Evolutionary conservation across 2,797 vertebrate genomes (phyloP), one percentile per base, ranked within the genome.

Genomic region (Chelidonichthys spinosus): DNA sequence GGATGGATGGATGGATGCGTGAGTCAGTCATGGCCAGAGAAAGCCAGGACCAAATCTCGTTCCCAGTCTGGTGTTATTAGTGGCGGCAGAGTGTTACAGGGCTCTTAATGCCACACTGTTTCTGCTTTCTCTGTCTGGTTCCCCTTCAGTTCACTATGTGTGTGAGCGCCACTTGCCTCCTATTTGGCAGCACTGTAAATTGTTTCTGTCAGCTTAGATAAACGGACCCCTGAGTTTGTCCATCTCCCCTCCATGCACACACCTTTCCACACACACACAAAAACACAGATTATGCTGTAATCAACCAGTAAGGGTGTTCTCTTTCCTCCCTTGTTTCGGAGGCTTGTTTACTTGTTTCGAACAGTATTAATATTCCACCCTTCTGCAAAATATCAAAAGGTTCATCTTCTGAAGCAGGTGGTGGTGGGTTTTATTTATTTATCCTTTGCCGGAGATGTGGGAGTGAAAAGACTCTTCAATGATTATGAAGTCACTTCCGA

Each of bases 171-270:
- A 81, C 78, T 75, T 74, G 72, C 86, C 88, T 88, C 74, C 79
- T 73, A 74, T 88, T 87, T 92, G 93, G 90, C 86, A 86, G 85
- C 43, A 74, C 89, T 90, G 85, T 87, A 94, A 94, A 95, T 94
- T 92, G 93, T 92, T 93, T 92, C 92, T 94, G 94, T 93, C 92
- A 90, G 90, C 85, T 90, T 85, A 93, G 91, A 93, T 94, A 93
- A 94, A 92, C 88, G 74, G 84, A 90, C 86, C 82, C 83, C 82
- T 85, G 85, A 89, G 86, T 89, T 90, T 88, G 89, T 91, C 91
- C 88, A 91, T 92, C 91, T 86, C 78, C 63, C 68, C 72, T 60
- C 49, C 66, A 72, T 25, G 25, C 74, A 44, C 69, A 64, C 70
- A 69, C 63, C 58, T 40, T 72, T 43, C 78, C 53, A 67, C 50